Conservation (phyloP, 2,797 vertebrate species). For the Percopsis omiscomaycus region DNA sequence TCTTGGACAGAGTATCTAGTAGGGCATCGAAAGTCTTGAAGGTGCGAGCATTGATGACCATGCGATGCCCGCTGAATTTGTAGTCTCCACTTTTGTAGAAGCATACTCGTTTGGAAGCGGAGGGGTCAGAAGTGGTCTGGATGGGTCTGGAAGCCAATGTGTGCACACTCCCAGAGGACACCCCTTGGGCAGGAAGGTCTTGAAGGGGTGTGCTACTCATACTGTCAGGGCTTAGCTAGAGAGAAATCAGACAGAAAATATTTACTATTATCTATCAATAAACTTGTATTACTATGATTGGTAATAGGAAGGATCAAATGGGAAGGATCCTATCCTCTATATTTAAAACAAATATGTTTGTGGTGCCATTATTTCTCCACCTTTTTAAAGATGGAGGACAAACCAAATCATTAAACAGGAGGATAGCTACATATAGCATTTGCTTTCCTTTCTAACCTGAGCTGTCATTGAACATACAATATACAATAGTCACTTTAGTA, state of each 20-base stretch:
- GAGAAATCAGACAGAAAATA: constrained; percentile 18
- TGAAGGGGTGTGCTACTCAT: constrained; percentile 84
- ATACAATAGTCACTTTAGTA: too few species aligned
- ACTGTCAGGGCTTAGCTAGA: constrained; percentile 34
- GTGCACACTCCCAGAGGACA: constrained; percentile 76
- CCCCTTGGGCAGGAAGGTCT: constrained; percentile 66
- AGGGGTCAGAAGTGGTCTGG: constrained; percentile 71
- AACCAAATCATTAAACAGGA: too few species aligned
- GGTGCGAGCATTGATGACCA: constrained; percentile 87
- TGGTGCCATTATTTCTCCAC: too few species aligned
- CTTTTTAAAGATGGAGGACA: too few species aligned
- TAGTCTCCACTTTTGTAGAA: constrained; percentile 97
- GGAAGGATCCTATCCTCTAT: too few species aligned
- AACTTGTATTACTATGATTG: too few species aligned
- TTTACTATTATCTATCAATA: too few species aligned
- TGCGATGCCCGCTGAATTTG: constrained; percentile 87
- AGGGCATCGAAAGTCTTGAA: constrained; percentile 95
- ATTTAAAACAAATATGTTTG: too few species aligned
- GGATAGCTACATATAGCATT: too few species aligned
- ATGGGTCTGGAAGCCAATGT: constrained; percentile 61
- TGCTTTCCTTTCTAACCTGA: too few species aligned
- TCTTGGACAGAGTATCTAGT: constrained; percentile 88
- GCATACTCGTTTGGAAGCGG: constrained; percentile 85
- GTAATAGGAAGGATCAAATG: too few species aligned
- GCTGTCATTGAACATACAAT: too few species aligned